Evolutionary conservation across 92 coral and sea anemone genomes (phyloP).

Genomic region (Heteractis magnifica): DNA sequence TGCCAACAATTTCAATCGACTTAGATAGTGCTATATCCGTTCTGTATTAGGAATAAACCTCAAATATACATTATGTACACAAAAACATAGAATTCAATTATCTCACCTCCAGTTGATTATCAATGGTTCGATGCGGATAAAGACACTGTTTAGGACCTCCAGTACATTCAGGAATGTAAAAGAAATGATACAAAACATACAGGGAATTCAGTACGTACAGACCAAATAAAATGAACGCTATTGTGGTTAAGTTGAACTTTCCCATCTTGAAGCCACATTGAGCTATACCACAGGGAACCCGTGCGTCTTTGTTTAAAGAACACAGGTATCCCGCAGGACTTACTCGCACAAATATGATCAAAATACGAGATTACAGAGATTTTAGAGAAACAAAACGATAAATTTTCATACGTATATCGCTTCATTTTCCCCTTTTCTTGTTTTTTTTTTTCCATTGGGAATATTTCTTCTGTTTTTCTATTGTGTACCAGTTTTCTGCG

Average conservation of each 20-base stretch:
- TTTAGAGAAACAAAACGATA: not conserved
- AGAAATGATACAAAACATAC: conserved; percentile 78
- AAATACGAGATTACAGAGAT: not conserved
- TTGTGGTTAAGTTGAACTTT: conserved; percentile 66
- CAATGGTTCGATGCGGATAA: conserved; percentile 62
- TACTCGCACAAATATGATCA: not conserved
- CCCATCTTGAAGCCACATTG: conserved; percentile 17
- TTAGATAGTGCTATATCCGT: no score
- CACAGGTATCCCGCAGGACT: not conserved
- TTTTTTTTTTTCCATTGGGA: not conserved
- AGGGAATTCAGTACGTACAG: conserved; percentile 75
- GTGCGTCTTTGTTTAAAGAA: not conserved
- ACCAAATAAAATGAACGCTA: conserved; percentile 68
- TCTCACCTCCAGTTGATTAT: conserved; percentile 63
- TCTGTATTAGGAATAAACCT: no score
- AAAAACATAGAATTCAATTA: not conserved
- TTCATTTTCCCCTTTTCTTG: not conserved
- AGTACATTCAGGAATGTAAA: conserved; percentile 75
- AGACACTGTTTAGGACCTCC: conserved; percentile 72
- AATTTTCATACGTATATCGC: no score
- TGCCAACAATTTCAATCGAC: no score
- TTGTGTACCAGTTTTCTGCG: conserved; percentile 6
- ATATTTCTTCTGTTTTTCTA: not conserved
- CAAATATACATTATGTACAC: no score
- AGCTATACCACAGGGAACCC: not conserved